Conservation (phyloP, 2,797 vertebrate species). For the Syndactyla subalaris region DNA sequence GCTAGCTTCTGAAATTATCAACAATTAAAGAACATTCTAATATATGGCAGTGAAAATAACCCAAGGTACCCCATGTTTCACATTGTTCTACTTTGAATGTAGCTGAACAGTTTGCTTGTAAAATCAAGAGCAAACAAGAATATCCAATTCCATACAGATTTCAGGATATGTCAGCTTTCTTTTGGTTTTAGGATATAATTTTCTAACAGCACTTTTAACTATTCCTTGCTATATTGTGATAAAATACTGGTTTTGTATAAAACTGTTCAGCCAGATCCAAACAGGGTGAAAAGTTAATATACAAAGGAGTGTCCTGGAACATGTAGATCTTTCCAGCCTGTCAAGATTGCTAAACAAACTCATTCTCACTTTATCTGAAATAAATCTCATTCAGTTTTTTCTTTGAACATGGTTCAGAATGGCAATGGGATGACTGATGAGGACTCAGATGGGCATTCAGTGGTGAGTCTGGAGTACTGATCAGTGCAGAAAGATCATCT, state of each 20-base stretch:
- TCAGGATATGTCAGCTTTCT: background rate
- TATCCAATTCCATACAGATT: background rate
- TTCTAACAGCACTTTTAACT: background rate
- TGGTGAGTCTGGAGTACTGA: background rate
- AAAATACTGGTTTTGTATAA: background rate
- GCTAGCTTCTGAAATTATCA: background rate
- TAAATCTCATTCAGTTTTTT: background rate
- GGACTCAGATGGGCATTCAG: background rate
- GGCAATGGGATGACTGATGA: background rate
- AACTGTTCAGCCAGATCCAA: background rate
- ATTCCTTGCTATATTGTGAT: background rate
- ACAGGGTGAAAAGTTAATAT: background rate
- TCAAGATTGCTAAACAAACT: background rate
- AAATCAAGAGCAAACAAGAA: background rate
- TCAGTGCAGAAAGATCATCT: background rate
- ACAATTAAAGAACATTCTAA: background rate
- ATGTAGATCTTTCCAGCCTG: background rate
- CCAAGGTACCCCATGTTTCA: background rate
- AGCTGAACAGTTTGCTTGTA: background rate
- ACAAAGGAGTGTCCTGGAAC: background rate
- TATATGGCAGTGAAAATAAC: background rate
- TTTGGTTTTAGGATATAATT: background rate
- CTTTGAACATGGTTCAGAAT: background rate
- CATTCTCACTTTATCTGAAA: background rate
- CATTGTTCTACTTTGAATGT: background rate